Evolutionary conservation across 2,113 vertebrate genomes (phyloP), one percentile per base, ranked within the genome.

Genomic region (Lutjanus erythropterus): DNA sequence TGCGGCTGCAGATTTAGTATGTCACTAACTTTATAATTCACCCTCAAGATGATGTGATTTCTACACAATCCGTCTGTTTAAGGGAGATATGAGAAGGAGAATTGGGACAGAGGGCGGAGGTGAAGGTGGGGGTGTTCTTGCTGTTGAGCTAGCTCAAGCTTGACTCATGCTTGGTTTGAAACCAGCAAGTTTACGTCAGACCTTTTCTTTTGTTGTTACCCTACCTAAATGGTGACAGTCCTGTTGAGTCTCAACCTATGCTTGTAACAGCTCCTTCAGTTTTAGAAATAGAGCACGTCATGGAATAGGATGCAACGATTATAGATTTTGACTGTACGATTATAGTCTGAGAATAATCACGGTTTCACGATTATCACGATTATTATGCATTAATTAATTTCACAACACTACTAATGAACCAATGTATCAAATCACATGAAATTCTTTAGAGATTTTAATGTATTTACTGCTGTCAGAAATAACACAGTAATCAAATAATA

Each of bases 1-100:
- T 75, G 83, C 3, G 78, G 73, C 70, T 58, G 60, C 84, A 87
- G 90, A 92, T 80, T 82, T 73, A 74, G 47, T 68, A 49, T 62
- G 70, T 64, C 35, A 42, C 73, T 73, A 62, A 87, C 82, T 89
- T 85, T 65, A 70, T 86, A 88, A 79, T 81, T 87, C 0, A 10
- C 71, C 59, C 81, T 69, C 39, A 67, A 52, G 61, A 82, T 69
- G 82, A 83, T 37, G 85, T 66, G 80, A 77, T 88, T 83, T 80
- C 67, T 75, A 19, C 58, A 27, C 71, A 52, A 8, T 44, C 65
- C 14, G 25, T 64, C 74, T 86, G 85, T 61, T 56, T 25, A 18
- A 49, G 53, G 37, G 52, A 87, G 83, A 86, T 80, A 88, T 55
- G 78, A 72, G 39, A 37, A 50, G 37, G 55, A 33, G 47, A 55